These are phyloP conservation scores for Teleogryllus occipitalis DNA, from an alignment of 1,140 invertebrate genomes.

Conservation along the genomic window DNA sequence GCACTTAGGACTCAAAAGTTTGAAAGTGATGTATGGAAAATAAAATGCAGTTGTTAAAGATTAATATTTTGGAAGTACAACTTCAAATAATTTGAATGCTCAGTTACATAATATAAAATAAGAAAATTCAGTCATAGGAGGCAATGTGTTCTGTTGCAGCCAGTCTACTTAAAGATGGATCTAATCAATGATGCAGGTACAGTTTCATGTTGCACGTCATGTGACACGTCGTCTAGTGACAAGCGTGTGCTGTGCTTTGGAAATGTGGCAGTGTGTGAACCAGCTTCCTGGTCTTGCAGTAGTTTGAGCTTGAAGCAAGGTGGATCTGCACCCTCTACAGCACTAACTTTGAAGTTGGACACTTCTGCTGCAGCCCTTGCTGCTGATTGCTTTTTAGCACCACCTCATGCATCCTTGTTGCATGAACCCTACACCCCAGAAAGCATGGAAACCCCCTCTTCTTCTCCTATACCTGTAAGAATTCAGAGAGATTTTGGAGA, in stretches of 20 bases:
- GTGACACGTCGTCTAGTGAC: slow-evolving; percentile 1
- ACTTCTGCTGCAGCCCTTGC: slow-evolving; percentile 7
- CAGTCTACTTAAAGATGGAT: slow-evolving; percentile 66
- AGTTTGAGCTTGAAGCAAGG: slow-evolving; percentile 10
- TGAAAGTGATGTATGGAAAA: too few relatives aligned
- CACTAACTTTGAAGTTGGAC: slow-evolving; percentile 4
- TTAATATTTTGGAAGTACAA: not conserved
- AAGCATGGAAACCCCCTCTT: slow-evolving; percentile 20
- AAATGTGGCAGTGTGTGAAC: not conserved
- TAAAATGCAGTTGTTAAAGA: not conserved
- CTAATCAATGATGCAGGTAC: slow-evolving; percentile 68
- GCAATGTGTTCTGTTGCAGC: slow-evolving; percentile 49
- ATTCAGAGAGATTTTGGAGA: not conserved
- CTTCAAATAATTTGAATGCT: not conserved
- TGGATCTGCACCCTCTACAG: not conserved
- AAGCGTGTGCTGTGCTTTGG: not conserved
- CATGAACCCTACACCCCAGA: slow-evolving; percentile 23
- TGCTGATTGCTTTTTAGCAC: slow-evolving; percentile 7
- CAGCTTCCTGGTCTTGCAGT: not conserved
- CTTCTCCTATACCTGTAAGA: slow-evolving; percentile 12
- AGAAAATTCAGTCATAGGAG: not conserved
- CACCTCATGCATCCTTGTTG: slow-evolving; percentile 10
- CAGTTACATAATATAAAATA: not conserved
- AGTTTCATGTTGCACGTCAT: slow-evolving; percentile 50
- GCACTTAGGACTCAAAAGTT: too few relatives aligned